Conservation (phyloP, 2,797 vertebrate species). For the Botia kubotai region DNA sequence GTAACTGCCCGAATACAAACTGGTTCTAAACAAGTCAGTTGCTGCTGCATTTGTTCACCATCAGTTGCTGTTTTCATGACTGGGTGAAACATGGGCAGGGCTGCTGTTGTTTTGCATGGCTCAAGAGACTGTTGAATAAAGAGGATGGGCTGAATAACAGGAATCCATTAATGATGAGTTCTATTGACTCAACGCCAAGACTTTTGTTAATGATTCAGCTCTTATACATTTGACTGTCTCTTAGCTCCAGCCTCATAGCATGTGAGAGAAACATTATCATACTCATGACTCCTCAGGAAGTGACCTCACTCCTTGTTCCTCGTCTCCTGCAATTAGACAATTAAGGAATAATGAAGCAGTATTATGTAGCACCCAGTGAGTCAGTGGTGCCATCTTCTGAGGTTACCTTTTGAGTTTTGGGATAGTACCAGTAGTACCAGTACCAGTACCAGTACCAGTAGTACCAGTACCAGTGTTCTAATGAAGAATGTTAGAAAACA, state of each 20-base stretch:
- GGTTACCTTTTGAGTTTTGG: not conserved
- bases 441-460: too few species aligned
- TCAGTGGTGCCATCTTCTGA: not conserved
- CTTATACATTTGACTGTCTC: too few species aligned
- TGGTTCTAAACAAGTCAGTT: not conserved
- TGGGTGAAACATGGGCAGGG: not conserved
- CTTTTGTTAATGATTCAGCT: too few species aligned
- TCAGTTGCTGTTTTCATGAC: not conserved
- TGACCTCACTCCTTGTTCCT: too few species aligned
- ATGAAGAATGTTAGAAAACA: not conserved
- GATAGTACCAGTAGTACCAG: not conserved
- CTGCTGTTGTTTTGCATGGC: not conserved
- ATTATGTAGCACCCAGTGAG: not conserved
- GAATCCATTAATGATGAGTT: not conserved
- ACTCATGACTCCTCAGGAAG: too few species aligned
- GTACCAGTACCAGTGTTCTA: not conserved
- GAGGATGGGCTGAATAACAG: not conserved
- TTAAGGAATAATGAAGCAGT: too few species aligned
- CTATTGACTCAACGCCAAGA: too few species aligned
- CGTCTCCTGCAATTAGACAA: too few species aligned
- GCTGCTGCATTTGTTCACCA: not conserved
- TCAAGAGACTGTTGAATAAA: not conserved
- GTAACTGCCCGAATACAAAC: not conserved
- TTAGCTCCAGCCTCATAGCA: too few species aligned
- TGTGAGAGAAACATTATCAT: too few species aligned